These are phyloP conservation scores for Rhynchophorus ferrugineus DNA, from an alignment of 1,140 invertebrate genomes.

Conservation along the genomic window DNA sequence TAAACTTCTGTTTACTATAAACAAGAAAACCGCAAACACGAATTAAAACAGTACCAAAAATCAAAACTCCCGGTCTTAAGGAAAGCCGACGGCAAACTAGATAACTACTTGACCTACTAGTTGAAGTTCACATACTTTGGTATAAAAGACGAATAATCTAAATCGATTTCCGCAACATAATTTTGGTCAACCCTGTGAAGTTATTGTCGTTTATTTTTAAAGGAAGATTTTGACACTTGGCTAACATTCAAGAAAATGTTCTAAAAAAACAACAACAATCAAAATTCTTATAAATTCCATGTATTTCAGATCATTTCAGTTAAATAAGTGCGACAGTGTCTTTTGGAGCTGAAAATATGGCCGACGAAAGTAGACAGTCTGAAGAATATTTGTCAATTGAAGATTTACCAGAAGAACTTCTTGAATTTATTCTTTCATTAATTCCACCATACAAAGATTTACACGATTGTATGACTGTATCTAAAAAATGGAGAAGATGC, in stretches of 20 bases:
- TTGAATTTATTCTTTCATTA: slow-evolving; percentile 85
- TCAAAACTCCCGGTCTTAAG: slow-evolving; percentile 30
- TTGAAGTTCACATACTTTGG: background rate
- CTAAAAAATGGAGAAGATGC: slow-evolving; percentile 73
- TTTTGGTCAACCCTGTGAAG: background rate
- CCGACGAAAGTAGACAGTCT: background rate
- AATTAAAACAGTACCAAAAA: no score
- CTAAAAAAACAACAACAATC: slow-evolving; percentile 14
- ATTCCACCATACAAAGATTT: slow-evolving; percentile 86
- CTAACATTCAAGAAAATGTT: background rate
- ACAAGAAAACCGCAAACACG: no score
- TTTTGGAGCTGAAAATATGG: background rate
- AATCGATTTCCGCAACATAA: background rate
- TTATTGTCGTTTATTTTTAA: background rate
- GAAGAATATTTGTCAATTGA: slow-evolving; percentile 43
- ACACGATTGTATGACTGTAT: slow-evolving; percentile 76
- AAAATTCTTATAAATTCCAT: slow-evolving; percentile 11
- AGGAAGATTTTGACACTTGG: background rate
- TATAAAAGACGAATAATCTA: background rate
- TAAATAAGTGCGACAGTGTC: background rate
- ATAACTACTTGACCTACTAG: slow-evolving; percentile 14
- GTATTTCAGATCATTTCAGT: slow-evolving; percentile 6
- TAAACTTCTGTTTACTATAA: no score
- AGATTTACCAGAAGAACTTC: slow-evolving; percentile 81
- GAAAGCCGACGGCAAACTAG: slow-evolving; percentile 17